These are phyloP conservation scores for Deilephila porcellus DNA, from an alignment of 2,888 invertebrate genomes.

Conservation along the genomic window DNA sequence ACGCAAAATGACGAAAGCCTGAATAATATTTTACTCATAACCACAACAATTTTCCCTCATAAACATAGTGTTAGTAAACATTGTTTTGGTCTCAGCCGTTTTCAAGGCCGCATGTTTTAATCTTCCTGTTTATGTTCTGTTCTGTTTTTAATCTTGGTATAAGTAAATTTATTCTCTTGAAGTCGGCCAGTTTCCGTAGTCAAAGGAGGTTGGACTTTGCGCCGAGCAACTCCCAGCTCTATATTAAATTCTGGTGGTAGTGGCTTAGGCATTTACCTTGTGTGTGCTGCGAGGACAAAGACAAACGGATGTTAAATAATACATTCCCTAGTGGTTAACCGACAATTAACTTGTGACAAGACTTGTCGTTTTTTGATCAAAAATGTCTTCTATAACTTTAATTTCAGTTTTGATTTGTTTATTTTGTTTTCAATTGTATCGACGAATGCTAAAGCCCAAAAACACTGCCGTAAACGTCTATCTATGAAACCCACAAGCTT, in stretches of 20 bases:
- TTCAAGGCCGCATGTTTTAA: neutral
- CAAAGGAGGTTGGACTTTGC: conserved; percentile 11
- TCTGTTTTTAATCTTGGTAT: conserved; percentile 13
- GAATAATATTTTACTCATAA: neutral
- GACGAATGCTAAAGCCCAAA: no score
- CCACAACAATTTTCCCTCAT: neutral
- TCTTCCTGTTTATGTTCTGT: neutral
- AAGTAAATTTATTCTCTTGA: conserved; percentile 24
- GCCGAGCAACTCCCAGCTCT: conserved; percentile 10
- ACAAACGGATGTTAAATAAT: conserved; percentile 19
- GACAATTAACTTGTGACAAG: neutral
- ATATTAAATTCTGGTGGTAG: conserved; percentile 22
- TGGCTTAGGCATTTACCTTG: conserved; percentile 13
- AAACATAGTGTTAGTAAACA: neutral
- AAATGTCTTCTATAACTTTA: neutral
- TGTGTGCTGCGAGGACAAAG: neutral
- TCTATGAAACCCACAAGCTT: no score
- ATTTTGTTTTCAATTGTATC: no score
- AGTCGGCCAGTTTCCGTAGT: conserved; percentile 8
- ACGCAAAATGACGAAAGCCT: no score
- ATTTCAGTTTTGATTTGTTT: neutral
- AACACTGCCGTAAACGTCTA: no score
- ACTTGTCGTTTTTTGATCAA: neutral
- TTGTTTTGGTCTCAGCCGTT: neutral
- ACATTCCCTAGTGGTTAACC: neutral